A percentile compares a stretch with the other conserved stretches of the same genome.
These are phyloP conservation scores for Drosophila siamana DNA, from an alignment of 2,888 invertebrate genomes.

Conservation along the genomic window DNA sequence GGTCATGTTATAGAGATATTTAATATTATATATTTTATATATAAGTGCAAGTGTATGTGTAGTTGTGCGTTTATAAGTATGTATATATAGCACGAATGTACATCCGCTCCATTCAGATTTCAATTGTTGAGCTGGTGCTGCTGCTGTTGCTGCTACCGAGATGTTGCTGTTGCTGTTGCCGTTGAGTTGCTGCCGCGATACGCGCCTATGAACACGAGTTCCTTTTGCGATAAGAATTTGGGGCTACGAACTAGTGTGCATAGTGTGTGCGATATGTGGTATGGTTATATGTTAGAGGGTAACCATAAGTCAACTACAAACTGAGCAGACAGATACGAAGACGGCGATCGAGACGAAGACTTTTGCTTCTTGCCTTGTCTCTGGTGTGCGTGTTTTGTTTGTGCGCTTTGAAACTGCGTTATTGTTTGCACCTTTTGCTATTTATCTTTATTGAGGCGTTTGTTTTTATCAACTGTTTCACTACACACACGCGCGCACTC, in stretches of 20 bases:
- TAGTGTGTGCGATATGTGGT: conserved; percentile 54
- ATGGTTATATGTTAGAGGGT: neutral
- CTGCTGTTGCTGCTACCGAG: conserved; percentile 27
- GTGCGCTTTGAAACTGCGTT: conserved; percentile 46
- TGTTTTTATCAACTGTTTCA: conserved; percentile 79
- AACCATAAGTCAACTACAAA: conserved; percentile 13
- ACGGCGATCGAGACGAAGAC: neutral
- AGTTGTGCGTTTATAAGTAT: conserved; percentile 5
- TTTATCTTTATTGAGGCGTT: conserved; percentile 77
- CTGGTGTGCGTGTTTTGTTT: neutral
- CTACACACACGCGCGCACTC: conserved; percentile 36
- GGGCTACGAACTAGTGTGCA: conserved; percentile 75
- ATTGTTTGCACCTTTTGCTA: conserved; percentile 70
- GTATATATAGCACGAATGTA: conserved; percentile 52
- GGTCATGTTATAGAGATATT: conserved; percentile 37
- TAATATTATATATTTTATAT: neutral
- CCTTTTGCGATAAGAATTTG: conserved; percentile 84
- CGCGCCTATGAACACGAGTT: conserved; percentile 73
- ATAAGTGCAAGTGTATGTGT: conserved; percentile 6
- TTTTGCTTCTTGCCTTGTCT: too few species aligned
- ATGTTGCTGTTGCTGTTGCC: conserved; percentile 17
- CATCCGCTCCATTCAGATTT: conserved; percentile 80
- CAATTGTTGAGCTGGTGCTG: conserved; percentile 36
- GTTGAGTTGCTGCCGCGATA: conserved; percentile 53
- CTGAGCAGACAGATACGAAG: neutral